These are phyloP conservation scores for Phenacoccus solenopsis DNA, from an alignment of 1,140 invertebrate genomes.

Conservation along the genomic window DNA sequence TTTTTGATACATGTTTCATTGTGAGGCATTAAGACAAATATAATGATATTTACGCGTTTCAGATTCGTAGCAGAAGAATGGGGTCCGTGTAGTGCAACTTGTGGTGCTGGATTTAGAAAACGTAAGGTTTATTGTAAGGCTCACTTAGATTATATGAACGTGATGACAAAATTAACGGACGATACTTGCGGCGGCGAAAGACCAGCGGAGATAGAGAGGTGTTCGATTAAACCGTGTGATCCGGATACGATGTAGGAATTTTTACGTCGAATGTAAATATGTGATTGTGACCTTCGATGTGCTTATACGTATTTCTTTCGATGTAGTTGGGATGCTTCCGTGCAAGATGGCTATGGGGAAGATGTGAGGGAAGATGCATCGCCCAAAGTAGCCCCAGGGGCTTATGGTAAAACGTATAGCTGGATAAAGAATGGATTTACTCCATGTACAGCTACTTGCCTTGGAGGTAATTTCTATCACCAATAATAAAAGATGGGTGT, in stretches of 20 bases:
- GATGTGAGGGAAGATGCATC: constrained; percentile 31
- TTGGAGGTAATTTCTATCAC: constrained; percentile 59
- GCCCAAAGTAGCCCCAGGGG: constrained; percentile 41
- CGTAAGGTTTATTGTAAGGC: constrained; percentile 82
- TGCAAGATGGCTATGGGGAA: constrained; percentile 29
- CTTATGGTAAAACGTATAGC: constrained; percentile 50
- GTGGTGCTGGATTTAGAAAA: constrained; percentile 70
- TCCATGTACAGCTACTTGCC: constrained; percentile 84
- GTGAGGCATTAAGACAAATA: too few species aligned
- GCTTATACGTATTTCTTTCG: too few species aligned
- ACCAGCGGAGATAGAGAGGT: constrained; percentile 62
- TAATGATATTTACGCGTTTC: constrained; percentile 1
- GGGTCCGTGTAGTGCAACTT: constrained; percentile 77
- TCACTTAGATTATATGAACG: constrained; percentile 77
- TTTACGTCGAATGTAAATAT: too few species aligned
- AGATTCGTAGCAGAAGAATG: constrained; percentile 67
- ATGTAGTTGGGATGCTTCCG: not conserved
- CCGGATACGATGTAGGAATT: constrained; percentile 22
- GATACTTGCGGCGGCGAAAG: constrained; percentile 73
- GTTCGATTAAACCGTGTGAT: constrained; percentile 60
- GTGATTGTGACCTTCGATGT: too few species aligned
- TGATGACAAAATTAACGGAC: constrained; percentile 72
- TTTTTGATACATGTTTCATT: too few species aligned
- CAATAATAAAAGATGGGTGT: too few species aligned
- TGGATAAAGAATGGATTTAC: constrained; percentile 77